Evolutionary conservation across 2,797 vertebrate genomes (phyloP), one percentile per base, ranked within the genome.

Genomic region (Trachurus trachurus): DNA sequence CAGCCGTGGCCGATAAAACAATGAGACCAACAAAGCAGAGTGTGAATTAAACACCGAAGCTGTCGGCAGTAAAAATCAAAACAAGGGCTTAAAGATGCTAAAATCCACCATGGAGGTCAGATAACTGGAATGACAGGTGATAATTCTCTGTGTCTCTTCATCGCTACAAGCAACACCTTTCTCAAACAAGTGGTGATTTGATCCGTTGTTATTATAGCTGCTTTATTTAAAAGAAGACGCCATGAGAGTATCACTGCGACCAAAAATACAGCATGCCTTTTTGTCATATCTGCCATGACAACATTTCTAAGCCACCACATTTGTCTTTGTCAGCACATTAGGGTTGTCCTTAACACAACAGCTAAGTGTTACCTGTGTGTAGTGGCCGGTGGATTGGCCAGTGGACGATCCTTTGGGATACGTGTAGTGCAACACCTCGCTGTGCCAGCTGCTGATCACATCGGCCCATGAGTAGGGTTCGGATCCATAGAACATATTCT

Each of bases 341-440:
- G 10, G 31, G 7, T 37, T n/a, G 6, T 44, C 22, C 0, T 22
- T 19, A 19, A 21, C 37, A 7, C 16, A 61, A 57, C 7, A 11
- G 49, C 26, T 29, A 8, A 50, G n/a, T 6, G 9, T 63, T 86
- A 96, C 95, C 95, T 96, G 95, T 9, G 93, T 95, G 83, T 94
- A 95, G 87, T 96, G 95, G 42, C 94, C 93, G 0, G 52, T 58
- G 0, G 10, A 0, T 0, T 53, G 0, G 1, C 85, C 83, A 0
- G 91, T 87, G 5, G 0, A 39, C 2, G 93, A 94, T 67, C 78
- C 85, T 0, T 0, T 69, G 60, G 93, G 90, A 45, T 87, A 95
- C 4, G 4, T 0, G 84, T 87, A 95, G 74, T 49, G 2, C 0
- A n/a, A 3, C n/a, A 80, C 87, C 87, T 96, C 95, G 0, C 15